Evolutionary conservation across 2,113 vertebrate genomes (phyloP).

Genomic region (Callithrix jacchus): DNA sequence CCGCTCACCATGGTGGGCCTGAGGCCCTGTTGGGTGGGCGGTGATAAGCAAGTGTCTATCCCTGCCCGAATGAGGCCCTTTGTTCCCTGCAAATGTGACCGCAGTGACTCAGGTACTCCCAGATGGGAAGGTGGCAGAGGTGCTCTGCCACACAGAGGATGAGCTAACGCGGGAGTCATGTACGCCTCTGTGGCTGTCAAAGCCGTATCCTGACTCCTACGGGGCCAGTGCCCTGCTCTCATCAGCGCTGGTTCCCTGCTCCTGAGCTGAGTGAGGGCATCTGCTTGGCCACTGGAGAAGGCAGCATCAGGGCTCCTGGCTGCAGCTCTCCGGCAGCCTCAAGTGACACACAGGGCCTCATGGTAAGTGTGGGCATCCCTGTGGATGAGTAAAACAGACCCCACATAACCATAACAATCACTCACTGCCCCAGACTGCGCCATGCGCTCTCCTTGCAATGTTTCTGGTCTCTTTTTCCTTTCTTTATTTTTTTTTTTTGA

Average conservation of each 20-base stretch:
- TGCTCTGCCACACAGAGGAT: too few species aligned
- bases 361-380: neutral
- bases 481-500: neutral
- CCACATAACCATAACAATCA: neutral
- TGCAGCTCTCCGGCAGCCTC: neutral
- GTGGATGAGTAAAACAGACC: neutral
- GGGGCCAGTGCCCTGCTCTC: neutral
- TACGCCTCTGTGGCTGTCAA: too few species aligned
- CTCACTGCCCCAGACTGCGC: too few species aligned
- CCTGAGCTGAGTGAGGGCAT: too few species aligned
- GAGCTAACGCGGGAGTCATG: neutral
- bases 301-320: too few species aligned
- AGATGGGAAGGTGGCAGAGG: neutral
- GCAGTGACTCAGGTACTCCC: neutral
- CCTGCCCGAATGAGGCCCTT: too few species aligned
- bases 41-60: constrained; percentile 87
- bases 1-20: constrained; percentile 89
- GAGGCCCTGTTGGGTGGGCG: constrained; percentile 88
- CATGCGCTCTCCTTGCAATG: neutral
- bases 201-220: neutral
- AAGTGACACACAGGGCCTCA: neutral
- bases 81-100: neutral
- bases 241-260: neutral
- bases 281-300: neutral
- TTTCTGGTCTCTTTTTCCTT: neutral